These are phyloP conservation scores for Pipistrellus pygmaeus DNA, from an alignment of 2,797 vertebrate genomes.

Conservation along the genomic window DNA sequence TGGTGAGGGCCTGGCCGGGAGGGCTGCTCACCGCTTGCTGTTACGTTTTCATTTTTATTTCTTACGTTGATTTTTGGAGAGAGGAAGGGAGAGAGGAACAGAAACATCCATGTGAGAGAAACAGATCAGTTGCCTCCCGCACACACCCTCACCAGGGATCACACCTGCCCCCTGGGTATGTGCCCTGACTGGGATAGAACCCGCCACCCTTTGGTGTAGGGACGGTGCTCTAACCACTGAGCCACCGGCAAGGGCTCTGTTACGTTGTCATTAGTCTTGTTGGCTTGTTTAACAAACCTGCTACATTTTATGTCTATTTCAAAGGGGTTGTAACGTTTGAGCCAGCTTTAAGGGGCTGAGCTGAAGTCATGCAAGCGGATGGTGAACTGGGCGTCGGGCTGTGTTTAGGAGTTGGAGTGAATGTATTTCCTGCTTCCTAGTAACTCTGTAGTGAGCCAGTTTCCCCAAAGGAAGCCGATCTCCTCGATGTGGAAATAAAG, in stretches of 20 bases:
- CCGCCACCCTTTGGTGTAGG: too few species aligned
- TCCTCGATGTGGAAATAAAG: background rate
- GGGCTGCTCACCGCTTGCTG: background rate
- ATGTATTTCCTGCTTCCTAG: background rate
- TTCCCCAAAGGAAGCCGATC: background rate
- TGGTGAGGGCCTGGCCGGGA: constrained; percentile 89
- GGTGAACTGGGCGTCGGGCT: background rate
- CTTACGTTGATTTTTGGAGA: too few species aligned
- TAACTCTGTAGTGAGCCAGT: background rate
- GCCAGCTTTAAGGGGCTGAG: background rate
- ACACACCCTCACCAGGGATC: too few species aligned
- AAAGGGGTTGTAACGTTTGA: background rate
- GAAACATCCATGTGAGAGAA: too few species aligned
- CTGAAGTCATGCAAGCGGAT: background rate
- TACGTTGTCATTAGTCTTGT: background rate
- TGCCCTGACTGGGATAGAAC: too few species aligned
- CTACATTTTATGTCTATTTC: background rate
- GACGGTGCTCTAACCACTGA: too few species aligned
- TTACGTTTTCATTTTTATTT: background rate
- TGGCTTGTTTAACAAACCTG: background rate
- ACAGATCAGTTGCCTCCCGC: too few species aligned
- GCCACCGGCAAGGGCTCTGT: too few species aligned
- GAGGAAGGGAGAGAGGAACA: too few species aligned
- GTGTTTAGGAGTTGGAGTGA: background rate
- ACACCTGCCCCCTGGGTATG: too few species aligned